These are phyloP conservation scores for Calonectris borealis DNA, from an alignment of 2,113 vertebrate genomes.

Conservation along the genomic window DNA sequence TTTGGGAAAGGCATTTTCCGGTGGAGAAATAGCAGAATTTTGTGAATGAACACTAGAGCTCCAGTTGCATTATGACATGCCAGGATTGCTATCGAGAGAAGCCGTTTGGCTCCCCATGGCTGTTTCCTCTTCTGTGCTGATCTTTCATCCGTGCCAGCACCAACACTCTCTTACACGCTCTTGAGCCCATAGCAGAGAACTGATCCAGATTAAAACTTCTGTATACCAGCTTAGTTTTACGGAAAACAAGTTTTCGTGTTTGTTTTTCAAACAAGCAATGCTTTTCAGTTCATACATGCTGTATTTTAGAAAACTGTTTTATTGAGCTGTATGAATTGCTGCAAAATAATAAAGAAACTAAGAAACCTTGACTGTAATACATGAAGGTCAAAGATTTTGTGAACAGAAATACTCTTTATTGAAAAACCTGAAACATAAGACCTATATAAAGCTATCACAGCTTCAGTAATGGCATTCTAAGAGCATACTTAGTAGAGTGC, in stretches of 20 bases:
- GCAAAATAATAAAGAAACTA: background rate
- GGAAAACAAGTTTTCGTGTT: background rate
- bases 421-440: background rate
- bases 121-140: background rate
- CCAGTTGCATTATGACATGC: accelerated
- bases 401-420: background rate
- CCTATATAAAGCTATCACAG: background rate
- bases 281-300: background rate
- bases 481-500: background rate
- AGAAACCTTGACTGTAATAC: background rate
- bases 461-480: background rate
- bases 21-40: background rate
- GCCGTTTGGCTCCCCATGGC: background rate
- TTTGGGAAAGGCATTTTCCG: background rate
- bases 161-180: accelerated
- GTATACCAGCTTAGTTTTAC: background rate
- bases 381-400: background rate
- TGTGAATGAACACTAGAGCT: background rate
- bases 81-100: background rate
- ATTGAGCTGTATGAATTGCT: background rate
- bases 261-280: background rate
- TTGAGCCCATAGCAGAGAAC: background rate
- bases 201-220: background rate
- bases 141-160: background rate
- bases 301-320: background rate